Conservation (phyloP, 1,140 invertebrate genomes). For the Megalonaias nervosa region DNA sequence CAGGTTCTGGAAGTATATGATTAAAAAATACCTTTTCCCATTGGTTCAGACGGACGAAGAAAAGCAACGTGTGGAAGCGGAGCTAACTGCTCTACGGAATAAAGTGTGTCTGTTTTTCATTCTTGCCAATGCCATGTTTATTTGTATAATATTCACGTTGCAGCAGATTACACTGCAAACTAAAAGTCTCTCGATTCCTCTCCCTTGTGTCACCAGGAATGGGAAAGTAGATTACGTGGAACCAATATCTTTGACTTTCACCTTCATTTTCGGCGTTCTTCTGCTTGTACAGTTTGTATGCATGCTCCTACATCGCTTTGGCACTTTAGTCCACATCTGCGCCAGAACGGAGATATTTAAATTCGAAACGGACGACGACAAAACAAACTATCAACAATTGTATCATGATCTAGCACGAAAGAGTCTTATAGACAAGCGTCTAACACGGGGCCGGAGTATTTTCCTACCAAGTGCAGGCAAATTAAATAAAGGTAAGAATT, state of each 20-base stretch:
- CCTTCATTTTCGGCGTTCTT: conserved; percentile 72
- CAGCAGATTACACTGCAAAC: conserved; percentile 37
- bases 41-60: conserved; percentile 55
- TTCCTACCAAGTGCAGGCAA: no score
- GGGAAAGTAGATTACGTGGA: conserved; percentile 32
- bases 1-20: conserved; percentile 60
- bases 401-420: no score
- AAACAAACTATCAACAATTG: no score
- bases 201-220: conserved; percentile 29
- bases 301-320: conserved; percentile 72
- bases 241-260: conserved; percentile 73
- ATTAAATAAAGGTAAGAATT: no score
- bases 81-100: conserved; percentile 93
- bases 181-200: conserved; percentile 39
- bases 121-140: conserved; percentile 66
- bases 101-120: conserved; percentile 76
- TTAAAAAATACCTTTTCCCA: conserved; percentile 60
- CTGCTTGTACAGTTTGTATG: conserved; percentile 72
- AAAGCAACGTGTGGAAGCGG: conserved; percentile 75
- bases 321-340: conserved; percentile 68
- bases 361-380: no score
- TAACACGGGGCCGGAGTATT: no score
- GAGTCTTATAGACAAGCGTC: no score
- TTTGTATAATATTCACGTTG: conserved; percentile 60
- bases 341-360: conserved; percentile 53